Conservation (phyloP, 1,140 invertebrate species). For the Neocloeon triangulifer region DNA sequence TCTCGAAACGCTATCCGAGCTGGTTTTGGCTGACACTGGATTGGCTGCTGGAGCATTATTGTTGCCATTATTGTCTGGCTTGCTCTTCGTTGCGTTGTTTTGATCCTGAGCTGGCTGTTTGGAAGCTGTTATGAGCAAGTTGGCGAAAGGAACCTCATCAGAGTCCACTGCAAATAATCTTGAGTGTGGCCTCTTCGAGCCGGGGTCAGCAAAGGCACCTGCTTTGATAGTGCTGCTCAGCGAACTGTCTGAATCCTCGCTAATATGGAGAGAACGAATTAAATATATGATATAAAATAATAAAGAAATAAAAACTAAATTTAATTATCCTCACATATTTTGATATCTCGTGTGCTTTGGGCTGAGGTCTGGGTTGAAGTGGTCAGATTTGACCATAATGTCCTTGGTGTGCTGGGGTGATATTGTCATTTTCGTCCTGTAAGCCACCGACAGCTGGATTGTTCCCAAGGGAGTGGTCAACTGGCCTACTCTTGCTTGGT, state of each 20-base stretch:
- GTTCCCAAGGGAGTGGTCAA: conserved; percentile 62
- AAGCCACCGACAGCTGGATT: conserved; percentile 51
- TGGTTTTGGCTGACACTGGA: too few relatives aligned
- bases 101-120: neutral
- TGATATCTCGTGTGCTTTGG: conserved; percentile 35
- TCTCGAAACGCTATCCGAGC: too few relatives aligned
- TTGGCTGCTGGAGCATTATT: too few relatives aligned
- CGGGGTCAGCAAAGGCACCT: conserved; percentile 39
- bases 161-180: conserved; percentile 25
- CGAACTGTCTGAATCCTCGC: neutral
- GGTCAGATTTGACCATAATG: conserved; percentile 74
- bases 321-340: conserved; percentile 22
- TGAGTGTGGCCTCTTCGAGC: conserved; percentile 15
- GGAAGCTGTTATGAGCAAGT: conserved; percentile 20
- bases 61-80: neutral
- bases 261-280: too few relatives aligned
- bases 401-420: conserved; percentile 50
- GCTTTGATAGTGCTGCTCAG: conserved; percentile 25
- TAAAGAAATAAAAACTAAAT: neutral
- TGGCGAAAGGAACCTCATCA: conserved; percentile 37
- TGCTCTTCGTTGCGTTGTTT: neutral
- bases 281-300: conserved; percentile 2
- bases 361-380: conserved; percentile 58
- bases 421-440: conserved; percentile 73
- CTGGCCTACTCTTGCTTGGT: conserved; percentile 55